phyloP scores from a whole-genome alignment of 2,113 vertebrate species.

The Megatriorchis doriae region DNA sequence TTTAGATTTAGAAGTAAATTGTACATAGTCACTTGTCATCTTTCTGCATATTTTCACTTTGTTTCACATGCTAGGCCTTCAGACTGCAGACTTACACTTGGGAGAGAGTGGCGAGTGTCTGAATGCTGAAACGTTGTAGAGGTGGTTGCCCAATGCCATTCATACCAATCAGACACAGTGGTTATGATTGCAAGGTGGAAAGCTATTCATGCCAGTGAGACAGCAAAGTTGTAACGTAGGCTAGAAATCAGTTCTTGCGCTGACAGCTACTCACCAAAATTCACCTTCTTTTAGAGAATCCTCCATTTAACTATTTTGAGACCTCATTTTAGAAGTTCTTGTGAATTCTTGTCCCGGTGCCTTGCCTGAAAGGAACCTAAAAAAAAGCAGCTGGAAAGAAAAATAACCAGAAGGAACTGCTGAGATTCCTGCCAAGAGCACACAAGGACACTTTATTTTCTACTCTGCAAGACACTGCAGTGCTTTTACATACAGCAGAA shows the following conservation, averaged over 20 bases:
- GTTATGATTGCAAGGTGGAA: background rate
- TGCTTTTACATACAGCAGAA: background rate
- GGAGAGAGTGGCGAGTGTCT: background rate
- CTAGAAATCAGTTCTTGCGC: background rate
- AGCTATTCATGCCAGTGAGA: background rate
- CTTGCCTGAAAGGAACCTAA: background rate
- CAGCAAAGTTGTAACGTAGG: background rate
- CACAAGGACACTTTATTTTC: background rate
- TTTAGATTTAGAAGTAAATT: background rate
- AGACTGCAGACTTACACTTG: background rate
- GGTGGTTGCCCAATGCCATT: background rate
- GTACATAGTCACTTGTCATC: background rate
- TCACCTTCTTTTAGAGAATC: background rate
- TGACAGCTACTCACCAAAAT: background rate
- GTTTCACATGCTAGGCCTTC: background rate
- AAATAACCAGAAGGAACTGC: background rate
- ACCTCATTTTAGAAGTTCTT: background rate
- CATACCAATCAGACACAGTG: fast-evolving
- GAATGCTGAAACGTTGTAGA: background rate
- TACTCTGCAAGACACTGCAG: background rate
- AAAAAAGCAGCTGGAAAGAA: background rate
- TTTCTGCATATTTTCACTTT: background rate
- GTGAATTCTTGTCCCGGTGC: background rate
- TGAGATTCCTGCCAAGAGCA: background rate
- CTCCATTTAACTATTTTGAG: background rate